Conservation (phyloP, 2,797 vertebrate species). For the Mormyrus hasselquistii region DNA sequence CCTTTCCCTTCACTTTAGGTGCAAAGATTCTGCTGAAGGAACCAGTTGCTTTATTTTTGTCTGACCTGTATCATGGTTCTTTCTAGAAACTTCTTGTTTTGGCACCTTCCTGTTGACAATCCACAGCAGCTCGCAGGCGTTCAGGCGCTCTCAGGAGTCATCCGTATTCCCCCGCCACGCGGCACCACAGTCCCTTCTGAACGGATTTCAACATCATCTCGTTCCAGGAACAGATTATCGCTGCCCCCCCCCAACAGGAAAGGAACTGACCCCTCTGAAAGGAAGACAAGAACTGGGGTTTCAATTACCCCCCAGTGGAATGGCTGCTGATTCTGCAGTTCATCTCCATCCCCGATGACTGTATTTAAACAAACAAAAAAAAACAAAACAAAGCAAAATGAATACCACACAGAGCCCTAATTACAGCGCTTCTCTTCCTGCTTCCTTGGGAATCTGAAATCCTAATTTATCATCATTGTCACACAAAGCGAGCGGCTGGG, state of each 20-base stretch:
- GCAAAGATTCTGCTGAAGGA: background rate
- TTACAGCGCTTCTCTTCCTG: background rate
- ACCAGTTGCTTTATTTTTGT: background rate
- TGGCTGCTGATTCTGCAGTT: background rate
- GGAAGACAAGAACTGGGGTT: background rate
- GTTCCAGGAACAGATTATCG: slow-evolving; percentile 17
- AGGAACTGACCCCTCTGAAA: background rate
- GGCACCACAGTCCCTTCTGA: background rate
- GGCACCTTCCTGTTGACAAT: background rate
- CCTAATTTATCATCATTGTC: slow-evolving; percentile 18
- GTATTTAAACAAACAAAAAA: background rate
- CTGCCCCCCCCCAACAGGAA: background rate
- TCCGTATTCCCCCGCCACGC: background rate
- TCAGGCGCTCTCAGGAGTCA: background rate
- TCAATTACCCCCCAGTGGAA: background rate
- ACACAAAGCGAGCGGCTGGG: background rate
- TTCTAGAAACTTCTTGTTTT: background rate
- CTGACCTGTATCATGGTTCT: background rate
- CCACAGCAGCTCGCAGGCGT: background rate
- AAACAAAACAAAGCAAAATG: background rate
- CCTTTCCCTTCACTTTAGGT: background rate
- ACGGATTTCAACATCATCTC: slow-evolving; percentile 28
- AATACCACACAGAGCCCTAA: background rate
- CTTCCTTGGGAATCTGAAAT: slow-evolving; percentile 19
- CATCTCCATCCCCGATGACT: background rate